Conservation (phyloP, 1,140 invertebrate genomes). For the Cataglyphis hispanica region DNA sequence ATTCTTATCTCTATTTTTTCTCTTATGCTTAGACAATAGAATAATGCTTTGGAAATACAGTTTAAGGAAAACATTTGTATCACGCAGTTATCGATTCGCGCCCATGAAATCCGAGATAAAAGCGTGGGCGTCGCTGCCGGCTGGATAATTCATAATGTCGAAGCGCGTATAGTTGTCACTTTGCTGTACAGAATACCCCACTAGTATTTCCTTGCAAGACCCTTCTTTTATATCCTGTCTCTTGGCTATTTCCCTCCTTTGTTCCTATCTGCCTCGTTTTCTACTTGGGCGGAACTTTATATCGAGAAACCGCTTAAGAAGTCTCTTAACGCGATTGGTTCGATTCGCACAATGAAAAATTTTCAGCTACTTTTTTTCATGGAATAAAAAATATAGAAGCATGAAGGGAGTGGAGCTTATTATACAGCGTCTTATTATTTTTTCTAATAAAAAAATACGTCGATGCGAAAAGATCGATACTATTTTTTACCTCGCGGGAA, state of each 20-base stretch:
- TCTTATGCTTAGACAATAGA: neutral
- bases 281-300: constrained; percentile 41
- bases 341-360: constrained; percentile 15
- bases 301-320: constrained; percentile 16
- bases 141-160: constrained; percentile 73
- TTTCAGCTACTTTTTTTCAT: neutral
- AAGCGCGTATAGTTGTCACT: constrained; percentile 61
- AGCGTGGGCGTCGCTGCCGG: constrained; percentile 64
- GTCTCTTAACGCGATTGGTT: constrained; percentile 66
- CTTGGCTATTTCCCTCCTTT: neutral
- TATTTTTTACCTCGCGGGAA: neutral
- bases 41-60: neutral
- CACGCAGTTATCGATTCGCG: constrained; percentile 46
- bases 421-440: no score
- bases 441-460: no score
- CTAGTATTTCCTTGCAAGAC: constrained; percentile 14
- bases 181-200: constrained; percentile 30
- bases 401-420: no score
- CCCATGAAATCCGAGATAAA: constrained; percentile 61
- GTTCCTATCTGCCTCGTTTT: neutral
- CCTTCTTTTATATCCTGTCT: neutral
- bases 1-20: neutral
- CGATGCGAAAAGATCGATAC: neutral
- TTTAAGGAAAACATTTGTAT: constrained; percentile 18
- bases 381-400: no score